Evolutionary conservation across 2,888 invertebrate genomes (phyloP), one percentile per base, ranked within the genome.

Genomic region (Caenorhabditis sp.): DNA sequence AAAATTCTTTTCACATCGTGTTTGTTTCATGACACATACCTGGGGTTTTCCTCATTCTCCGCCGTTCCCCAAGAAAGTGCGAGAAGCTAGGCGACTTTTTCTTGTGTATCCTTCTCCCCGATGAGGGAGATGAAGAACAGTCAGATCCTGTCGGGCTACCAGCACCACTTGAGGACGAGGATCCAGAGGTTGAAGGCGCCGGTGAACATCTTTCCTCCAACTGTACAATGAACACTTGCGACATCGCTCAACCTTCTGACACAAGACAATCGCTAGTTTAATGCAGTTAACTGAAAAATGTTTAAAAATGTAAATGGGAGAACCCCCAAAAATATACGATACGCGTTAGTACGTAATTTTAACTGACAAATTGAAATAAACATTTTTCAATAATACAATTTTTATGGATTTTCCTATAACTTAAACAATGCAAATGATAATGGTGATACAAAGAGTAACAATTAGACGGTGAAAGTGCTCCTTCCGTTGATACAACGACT

Each of bases 121-220:
- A 10, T 43, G 43, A 3, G 7, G 56, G 17, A 56, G 56, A 25
- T 5, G 21, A 17, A 27, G 57, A 21, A 8, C 23, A 3, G 4
- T 52, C 52, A 1, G 57, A 25, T 26, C 38, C 52, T 0, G 60
- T 21, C 5, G 70, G 59, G 27, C 63, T 52, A 5, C 50, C 36
- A 25, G 59, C 56, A 23, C 63, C 68, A 17, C 68, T 61, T 50
- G 65, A n/a, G 49, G 69, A 66, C 7, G 72, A 58, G 25, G 72
- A 72, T 20, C 63, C 58, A 17, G 72, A 72, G 7, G 72, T 72
- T 7, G 72, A 72, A 7, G 72, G 72, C 20, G 43, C 59, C n/a
- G 67, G 67, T 7, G 67, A 72, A 43, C 72, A 72, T 17, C 25
- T 59, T 25, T 58, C 59, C 8, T 43, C 43, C 1, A 59, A 3